Evolutionary conservation across 2,797 vertebrate genomes (phyloP), one percentile per base, ranked within the genome.

Genomic region (Knipowitschia caucasica): DNA sequence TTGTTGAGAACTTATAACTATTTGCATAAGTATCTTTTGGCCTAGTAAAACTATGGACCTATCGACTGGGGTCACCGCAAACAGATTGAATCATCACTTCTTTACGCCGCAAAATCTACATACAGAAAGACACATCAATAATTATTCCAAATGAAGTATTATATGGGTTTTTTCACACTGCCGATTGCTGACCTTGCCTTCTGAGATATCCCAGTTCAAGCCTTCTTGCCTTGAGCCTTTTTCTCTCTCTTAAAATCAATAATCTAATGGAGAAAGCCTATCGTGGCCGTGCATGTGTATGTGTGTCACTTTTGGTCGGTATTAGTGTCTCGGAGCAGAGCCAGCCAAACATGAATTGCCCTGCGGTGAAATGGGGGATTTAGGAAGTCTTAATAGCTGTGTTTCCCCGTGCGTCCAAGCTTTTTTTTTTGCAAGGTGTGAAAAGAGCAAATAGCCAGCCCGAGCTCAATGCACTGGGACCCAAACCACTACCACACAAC

Each of bases 231-330:
- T 58, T 75, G 64, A 78, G 62, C 58, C 69, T 56, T 53, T 43
- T 53, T 44, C 46, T 55, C 40, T 56, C 58, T 55, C 55, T 49
- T 27, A 62, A 74, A 83, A 84, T 85, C 80, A 84, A 86, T 86
- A 79, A 82, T 59, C 70, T 82, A 85, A 87, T 85, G 78, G 75
- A 79, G 71, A 81, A 83, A 72, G 70, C 67, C 69, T 60, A 30
- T 66, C 45, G 46, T 26, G 52, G 21, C 34, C 51, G 51, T 40
- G 55, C 53, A 26, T 24, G 24, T 53, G 34, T 47, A 30, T 49
- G 27, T 38, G 17, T 46, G 40, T 50, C 36, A 42, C 21, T 56
- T 73, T 64, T 62, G 53, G 63, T 53, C 26, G 59, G 63, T 75
- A 67, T 78, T 80, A 61, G 57, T 69, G 56, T 81, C 59, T 77